Evolutionary conservation across 1,140 invertebrate species (phyloP), one percentile per base, ranked within the genome.

Genomic region (Ditylenchus dipsaci): DNA sequence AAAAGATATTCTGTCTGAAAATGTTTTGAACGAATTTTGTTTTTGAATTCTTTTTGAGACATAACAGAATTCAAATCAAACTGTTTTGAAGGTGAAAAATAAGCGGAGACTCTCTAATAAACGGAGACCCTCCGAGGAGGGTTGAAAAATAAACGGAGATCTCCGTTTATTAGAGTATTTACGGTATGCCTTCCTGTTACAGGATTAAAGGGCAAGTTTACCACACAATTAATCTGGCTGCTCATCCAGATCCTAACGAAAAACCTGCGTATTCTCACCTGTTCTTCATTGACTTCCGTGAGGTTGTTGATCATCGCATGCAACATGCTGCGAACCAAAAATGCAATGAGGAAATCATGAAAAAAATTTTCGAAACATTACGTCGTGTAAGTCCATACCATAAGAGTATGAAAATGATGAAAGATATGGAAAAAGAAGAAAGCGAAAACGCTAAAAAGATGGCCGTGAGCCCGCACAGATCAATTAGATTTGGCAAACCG

Each of bases 401-500:
- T 5, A 67, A 53, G 27, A 67, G 11, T 9, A 29, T 70, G 27
- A 53, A 21, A 19, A 49, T 66, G 61, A 49, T 67, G 11, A 29
- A 67, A 69, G 33, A 67, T 11, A 21, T 11, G 65, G 69, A 67
- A 19, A 23, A 65, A 45, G 21, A 42, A 67, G 38, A 65, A 27
- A 30, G 13, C 67, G 13, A 67, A 45, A 11, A 45, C 11, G n/a
- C n/a, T 45, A 45, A 13, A 45, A 45, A 13, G n/a, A n/a, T n/a
- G 67, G 38, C 43, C 13, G 19, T 30, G 38, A 65, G 8, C 15
- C 67, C 1, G 11, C 43, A 45, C 11, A 45, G n/a, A 11, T 45
- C 11, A 45, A 45, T 13, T 45, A 71, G 68, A 71, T 84, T 80
- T 79, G 86, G 86, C 15, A 73, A 77, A 42, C 84, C 85, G n/a